A percentile compares a stretch with the other conserved stretches of the same genome.
phyloP scores from a whole-genome alignment of 1,140 invertebrate genomes.

The Mizuhopecten yessoensis region DNA sequence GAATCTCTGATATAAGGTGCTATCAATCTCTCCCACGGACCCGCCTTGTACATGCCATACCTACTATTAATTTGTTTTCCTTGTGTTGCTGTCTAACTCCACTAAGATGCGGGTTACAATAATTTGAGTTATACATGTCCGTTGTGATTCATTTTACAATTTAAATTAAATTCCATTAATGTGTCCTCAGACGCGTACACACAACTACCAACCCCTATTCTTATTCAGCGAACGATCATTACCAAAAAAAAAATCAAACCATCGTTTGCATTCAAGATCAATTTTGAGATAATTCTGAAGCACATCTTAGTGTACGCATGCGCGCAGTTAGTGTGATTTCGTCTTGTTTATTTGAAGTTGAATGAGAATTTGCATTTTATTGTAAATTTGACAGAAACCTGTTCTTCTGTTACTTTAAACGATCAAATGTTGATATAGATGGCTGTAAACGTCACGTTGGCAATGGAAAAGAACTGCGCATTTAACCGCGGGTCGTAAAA shows the following conservation, averaged over 20 bases:
- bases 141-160: neutral
- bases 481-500: no score
- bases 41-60: no score
- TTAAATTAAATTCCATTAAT: neutral
- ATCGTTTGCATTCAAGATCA: neutral
- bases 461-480: no score
- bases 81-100: no score
- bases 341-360: neutral
- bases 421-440: no score
- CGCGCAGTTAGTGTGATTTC: neutral
- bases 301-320: conserved; percentile 1
- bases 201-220: neutral
- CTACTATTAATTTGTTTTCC: no score
- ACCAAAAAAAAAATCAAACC: neutral
- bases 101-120: no score
- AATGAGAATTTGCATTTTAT: neutral
- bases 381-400: neutral
- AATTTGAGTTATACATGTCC: neutral
- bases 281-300: neutral
- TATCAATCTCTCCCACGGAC: no score
- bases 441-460: no score
- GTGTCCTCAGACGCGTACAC: no score
- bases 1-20: no score
- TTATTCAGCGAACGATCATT: neutral
- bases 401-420: neutral